A percentile compares a stretch with the other conserved stretches of the same genome.
phyloP scores from a whole-genome alignment of 2,888 invertebrate genomes.

The Xanthorhoe designata region DNA sequence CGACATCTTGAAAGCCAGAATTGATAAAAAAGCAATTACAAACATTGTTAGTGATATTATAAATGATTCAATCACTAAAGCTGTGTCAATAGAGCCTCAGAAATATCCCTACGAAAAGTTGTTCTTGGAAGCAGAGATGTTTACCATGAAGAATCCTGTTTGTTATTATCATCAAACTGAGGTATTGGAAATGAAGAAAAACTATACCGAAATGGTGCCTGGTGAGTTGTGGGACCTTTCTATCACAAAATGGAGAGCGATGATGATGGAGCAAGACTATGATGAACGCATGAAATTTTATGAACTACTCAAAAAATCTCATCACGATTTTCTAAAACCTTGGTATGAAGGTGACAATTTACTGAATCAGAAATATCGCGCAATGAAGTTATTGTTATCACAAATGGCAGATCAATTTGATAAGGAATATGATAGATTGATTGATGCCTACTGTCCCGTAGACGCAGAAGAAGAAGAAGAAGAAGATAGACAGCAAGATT shows the following conservation, averaged over 20 bases:
- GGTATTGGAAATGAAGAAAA: conserved; percentile 63
- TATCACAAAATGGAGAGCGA: conserved; percentile 65
- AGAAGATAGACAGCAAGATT: not conserved
- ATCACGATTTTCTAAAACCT: conserved; percentile 65
- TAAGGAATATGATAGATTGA: conserved; percentile 55
- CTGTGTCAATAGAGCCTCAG: conserved; percentile 57
- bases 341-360: conserved; percentile 70
- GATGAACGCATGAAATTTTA: conserved; percentile 73
- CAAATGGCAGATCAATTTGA: conserved; percentile 68
- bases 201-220: conserved; percentile 63
- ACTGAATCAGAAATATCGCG: conserved; percentile 61
- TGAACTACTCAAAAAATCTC: conserved; percentile 59
- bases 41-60: conserved; percentile 57
- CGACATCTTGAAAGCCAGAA: conserved; percentile 55
- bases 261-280: conserved; percentile 68
- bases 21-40: conserved; percentile 56
- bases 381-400: conserved; percentile 60
- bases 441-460: conserved; percentile 34
- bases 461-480: conserved; percentile 13
- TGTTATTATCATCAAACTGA: conserved; percentile 79
- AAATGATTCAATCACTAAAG: conserved; percentile 54
- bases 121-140: conserved; percentile 72
- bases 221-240: conserved; percentile 68
- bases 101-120: conserved; percentile 70
- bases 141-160: conserved; percentile 75